Evolutionary conservation across 2,888 invertebrate genomes (phyloP).

Genomic region (Drosophila borborema): DNA sequence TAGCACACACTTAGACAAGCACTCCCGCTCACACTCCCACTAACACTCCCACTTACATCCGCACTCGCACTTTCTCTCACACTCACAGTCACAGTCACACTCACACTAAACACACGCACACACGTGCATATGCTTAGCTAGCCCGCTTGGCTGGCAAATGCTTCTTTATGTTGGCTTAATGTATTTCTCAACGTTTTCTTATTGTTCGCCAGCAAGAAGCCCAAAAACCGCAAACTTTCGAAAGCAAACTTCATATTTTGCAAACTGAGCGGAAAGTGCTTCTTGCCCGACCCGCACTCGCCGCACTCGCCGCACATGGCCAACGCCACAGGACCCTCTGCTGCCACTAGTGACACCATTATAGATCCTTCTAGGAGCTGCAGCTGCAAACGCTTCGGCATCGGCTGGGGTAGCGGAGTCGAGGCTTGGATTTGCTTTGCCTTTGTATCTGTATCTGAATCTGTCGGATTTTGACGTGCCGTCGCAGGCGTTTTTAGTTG

Average conservation of each 20-base stretch:
- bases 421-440: constrained; percentile 26
- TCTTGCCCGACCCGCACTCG: constrained; percentile 18
- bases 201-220: constrained; percentile 65
- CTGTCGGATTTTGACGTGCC: constrained; percentile 52
- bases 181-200: constrained; percentile 71
- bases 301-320: constrained; percentile 6
- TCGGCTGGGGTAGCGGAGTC: constrained; percentile 18
- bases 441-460: constrained; percentile 57
- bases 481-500: constrained; percentile 39
- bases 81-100: too few relatives aligned
- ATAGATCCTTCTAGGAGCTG: constrained; percentile 35
- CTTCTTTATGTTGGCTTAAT: constrained; percentile 72
- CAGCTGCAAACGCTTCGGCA: constrained; percentile 27
- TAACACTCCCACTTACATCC: not conserved
- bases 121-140: constrained; percentile 52
- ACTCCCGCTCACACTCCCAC: constrained; percentile 8
- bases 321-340: constrained; percentile 23
- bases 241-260: constrained; percentile 75
- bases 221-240: constrained; percentile 72
- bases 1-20: constrained; percentile 11
- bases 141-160: constrained; percentile 56
- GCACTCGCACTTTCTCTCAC: not conserved
- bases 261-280: constrained; percentile 72
- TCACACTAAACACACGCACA: constrained; percentile 9
- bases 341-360: constrained; percentile 59